Evolutionary conservation across 2,113 vertebrate species (phyloP), one percentile per base, ranked within the genome.

Genomic region (Petaurus breviceps): DNA sequence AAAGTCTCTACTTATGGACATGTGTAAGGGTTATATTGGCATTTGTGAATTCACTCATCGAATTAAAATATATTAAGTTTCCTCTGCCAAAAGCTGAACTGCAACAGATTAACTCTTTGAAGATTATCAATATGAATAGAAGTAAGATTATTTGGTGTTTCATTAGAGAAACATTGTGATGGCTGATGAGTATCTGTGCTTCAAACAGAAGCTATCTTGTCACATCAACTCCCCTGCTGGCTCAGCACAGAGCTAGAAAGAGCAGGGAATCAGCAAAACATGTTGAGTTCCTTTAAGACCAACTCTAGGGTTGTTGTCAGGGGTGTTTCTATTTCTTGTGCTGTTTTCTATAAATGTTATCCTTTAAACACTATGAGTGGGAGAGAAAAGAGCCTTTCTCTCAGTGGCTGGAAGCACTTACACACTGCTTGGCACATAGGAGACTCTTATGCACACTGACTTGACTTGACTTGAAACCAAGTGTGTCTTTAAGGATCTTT

Each of bases 91-190:
- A 84, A 84, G 37, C n/a, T 84, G 6, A 84, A 43, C n/a, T 43
- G 37, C 5, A 23, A 84, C 16, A 84, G 12, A 24, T 95, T 96
- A n/a, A 19, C 14, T 68, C 89, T 94, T 95, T 61, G 28, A 89
- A 84, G 37, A 25, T 47, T 93, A 91, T 47, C 47, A 94, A 52
- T 53, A 95, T 2, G 37, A 96, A 84, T 47, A 96, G 12, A 91
- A 91, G 61, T 77, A 97, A 90, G 95, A 91, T 1, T 51, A 28
- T 0, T 24, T 92, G 51, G 31, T 31, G 92, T 96, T 96, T 94
- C 37, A 95, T 94, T 90, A 92, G 91, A 96, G 89, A 95, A 92
- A 90, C 51, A 50, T 57, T 31, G 0, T 77, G 89, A 93, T 47
- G 46, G 31, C 52, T 55, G 0, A 31, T 93, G 53, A 54, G 49